phyloP scores from a whole-genome alignment of 1,140 invertebrate species.

The Theocolax elegans region DNA sequence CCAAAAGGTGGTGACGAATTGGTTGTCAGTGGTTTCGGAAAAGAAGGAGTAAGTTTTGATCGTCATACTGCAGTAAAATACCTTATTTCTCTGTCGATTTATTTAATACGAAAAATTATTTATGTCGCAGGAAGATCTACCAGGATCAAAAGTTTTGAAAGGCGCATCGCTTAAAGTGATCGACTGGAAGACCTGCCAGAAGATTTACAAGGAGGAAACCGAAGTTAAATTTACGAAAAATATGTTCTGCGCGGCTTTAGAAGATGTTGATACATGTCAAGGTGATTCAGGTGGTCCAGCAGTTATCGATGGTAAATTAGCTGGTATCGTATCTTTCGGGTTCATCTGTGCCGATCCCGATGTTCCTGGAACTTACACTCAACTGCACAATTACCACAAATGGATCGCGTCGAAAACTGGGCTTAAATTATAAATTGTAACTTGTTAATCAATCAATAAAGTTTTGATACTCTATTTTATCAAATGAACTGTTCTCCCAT shows the following conservation, averaged over 20 bases:
- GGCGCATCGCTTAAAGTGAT: neutral
- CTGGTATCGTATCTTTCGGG: neutral
- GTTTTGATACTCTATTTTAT: too few species aligned
- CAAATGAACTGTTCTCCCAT: too few species aligned
- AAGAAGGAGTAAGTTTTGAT: neutral
- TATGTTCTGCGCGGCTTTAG: neutral
- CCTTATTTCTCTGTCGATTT: neutral
- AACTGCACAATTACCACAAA: neutral
- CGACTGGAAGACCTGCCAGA: neutral
- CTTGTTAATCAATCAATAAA: too few species aligned
- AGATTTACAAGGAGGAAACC: neutral
- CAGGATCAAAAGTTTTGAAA: neutral
- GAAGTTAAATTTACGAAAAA: too few species aligned
- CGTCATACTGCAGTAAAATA: neutral
- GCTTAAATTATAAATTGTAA: too few species aligned
- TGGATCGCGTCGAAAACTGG: too few species aligned
- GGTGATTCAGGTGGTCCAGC: neutral
- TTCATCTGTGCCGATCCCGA: neutral
- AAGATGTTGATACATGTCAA: neutral
- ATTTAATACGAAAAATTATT: too few species aligned
- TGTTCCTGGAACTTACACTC: neutral
- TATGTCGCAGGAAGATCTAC: neutral
- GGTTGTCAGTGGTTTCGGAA: conserved; percentile 2
- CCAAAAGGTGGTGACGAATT: neutral
- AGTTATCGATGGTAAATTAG: neutral